Evolutionary conservation across 2,797 vertebrate genomes (phyloP).

Genomic region (Darevskia nairensis): DNA sequence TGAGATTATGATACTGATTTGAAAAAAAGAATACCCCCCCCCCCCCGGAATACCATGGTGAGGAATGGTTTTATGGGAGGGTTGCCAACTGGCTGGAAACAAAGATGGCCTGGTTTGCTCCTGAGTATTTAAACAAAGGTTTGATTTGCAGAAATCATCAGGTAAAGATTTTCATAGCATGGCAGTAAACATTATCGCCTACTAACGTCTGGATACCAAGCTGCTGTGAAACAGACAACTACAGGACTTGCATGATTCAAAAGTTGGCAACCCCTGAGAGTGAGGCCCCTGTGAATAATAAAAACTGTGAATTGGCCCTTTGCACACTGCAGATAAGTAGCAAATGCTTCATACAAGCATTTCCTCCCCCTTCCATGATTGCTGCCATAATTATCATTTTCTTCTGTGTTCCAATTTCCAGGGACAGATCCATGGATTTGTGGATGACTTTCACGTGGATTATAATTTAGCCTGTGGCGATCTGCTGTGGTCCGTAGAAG

Average conservation of each 20-base stretch:
- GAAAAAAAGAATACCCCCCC: background rate
- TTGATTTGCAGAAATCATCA: background rate
- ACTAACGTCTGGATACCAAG: background rate
- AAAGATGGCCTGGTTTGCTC: background rate
- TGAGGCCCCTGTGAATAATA: background rate
- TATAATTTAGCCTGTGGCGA: conserved; percentile 2
- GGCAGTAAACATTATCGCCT: background rate
- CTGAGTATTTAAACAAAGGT: background rate
- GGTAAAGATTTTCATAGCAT: background rate
- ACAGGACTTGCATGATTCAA: background rate
- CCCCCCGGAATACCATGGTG: background rate
- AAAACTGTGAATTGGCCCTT: background rate
- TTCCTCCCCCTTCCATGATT: background rate
- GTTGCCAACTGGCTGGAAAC: too few relatives aligned
- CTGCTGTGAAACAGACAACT: background rate
- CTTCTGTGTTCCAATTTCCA: conserved; percentile 5
- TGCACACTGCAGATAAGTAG: background rate
- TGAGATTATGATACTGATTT: conserved; percentile 1
- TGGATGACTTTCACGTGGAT: conserved; percentile 6
- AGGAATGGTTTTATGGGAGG: background rate
- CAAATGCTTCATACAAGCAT: background rate
- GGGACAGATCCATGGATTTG: background rate
- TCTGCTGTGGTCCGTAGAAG: conserved; percentile 14
- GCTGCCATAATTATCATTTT: background rate
- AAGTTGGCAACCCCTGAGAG: background rate